Conservation (phyloP, 2,888 invertebrate species). For the Steinernema carpocapsae region DNA sequence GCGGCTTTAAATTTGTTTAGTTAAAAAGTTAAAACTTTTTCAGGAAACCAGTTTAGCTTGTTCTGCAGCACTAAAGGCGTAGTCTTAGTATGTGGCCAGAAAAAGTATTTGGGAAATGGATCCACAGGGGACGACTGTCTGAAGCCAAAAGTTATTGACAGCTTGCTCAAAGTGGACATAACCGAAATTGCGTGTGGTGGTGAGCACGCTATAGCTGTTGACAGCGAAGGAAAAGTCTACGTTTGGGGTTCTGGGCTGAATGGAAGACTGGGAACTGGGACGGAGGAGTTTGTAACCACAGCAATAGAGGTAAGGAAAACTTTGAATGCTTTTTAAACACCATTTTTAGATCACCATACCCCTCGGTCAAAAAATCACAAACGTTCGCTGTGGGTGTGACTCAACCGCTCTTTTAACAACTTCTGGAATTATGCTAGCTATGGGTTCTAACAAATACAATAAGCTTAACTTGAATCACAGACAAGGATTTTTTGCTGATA, state of each 20-base stretch:
- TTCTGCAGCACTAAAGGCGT: conserved; percentile 77
- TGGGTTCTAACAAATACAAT: conserved; percentile 75
- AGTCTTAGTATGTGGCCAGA: conserved; percentile 78
- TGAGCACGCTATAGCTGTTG: conserved; percentile 76
- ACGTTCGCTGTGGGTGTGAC: conserved; percentile 46
- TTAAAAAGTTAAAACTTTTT: not conserved
- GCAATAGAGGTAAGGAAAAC: conserved; percentile 43
- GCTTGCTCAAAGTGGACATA: conserved; percentile 74
- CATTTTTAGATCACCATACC: conserved; percentile 56
- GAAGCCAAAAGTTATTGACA: conserved; percentile 74
- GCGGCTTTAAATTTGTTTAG: not conserved
- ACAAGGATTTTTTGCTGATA: conserved; percentile 71
- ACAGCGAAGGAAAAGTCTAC: conserved; percentile 75
- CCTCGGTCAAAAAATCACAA: conserved; percentile 47
- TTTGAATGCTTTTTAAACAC: no score
- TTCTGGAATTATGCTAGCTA: conserved; percentile 75
- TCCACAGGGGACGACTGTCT: conserved; percentile 45
- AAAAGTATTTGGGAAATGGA: conserved; percentile 71
- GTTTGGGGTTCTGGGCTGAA: conserved; percentile 76
- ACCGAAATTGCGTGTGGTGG: conserved; percentile 75
- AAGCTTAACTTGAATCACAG: conserved; percentile 75
- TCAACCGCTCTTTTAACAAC: conserved; percentile 48
- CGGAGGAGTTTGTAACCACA: conserved; percentile 72
- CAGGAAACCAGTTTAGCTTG: conserved; percentile 73
- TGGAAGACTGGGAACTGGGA: conserved; percentile 75